These are phyloP conservation scores for Pandemis corylana DNA, from an alignment of 2,888 invertebrate species.

Conservation along the genomic window DNA sequence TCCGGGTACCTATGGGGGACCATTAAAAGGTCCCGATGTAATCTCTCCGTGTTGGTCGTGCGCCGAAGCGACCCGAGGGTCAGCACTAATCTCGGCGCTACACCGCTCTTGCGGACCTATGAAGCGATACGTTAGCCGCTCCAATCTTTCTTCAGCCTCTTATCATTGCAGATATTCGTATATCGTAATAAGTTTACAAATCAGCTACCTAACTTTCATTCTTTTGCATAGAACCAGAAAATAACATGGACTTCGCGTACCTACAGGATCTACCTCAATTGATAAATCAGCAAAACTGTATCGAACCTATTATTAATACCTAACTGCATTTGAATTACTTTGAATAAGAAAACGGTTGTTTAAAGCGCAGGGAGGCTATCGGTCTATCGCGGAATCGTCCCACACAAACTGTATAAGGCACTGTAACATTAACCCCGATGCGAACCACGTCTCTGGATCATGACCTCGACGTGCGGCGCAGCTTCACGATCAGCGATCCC, in stretches of 20 bases:
- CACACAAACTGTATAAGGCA: constrained; percentile 55
- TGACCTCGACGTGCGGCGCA: constrained; percentile 50
- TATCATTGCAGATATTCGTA: constrained; percentile 11
- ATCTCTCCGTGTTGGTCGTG: constrained; percentile 55
- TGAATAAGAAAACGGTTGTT: constrained; percentile 52
- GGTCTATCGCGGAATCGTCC: constrained; percentile 49
- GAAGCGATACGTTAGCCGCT: constrained; percentile 48
- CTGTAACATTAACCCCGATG: constrained; percentile 71
- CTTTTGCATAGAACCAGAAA: neutral
- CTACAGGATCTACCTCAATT: too few species aligned
- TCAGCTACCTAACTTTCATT: constrained; percentile 1
- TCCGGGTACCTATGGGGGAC: constrained; percentile 50
- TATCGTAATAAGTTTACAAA: constrained; percentile 12
- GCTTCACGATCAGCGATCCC: constrained; percentile 36
- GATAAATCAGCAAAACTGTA: constrained; percentile 3
- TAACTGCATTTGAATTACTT: constrained; percentile 13
- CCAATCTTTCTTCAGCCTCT: constrained; percentile 39
- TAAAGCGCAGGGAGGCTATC: constrained; percentile 59
- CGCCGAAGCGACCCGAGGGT: constrained; percentile 54
- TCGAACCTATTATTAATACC: neutral
- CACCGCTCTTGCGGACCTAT: constrained; percentile 55
- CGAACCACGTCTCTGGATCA: constrained; percentile 57
- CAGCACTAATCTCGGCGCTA: constrained; percentile 55
- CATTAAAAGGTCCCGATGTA: constrained; percentile 52
- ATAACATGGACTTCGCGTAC: neutral